These are phyloP conservation scores for Magallana gigas DNA, from an alignment of 1,140 invertebrate species.

Conservation along the genomic window DNA sequence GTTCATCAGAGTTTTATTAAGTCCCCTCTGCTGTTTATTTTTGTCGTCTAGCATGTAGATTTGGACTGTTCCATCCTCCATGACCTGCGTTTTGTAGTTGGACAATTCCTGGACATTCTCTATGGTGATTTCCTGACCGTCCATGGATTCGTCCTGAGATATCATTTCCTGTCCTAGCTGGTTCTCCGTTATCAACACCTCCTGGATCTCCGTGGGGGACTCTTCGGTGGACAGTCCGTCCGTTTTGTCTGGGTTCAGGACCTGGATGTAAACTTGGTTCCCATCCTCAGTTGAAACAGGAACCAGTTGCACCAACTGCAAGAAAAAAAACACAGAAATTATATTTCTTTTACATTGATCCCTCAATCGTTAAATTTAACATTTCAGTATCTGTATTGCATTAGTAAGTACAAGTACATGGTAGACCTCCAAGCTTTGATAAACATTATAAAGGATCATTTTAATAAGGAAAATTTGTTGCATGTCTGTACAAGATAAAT, in stretches of 20 bases:
- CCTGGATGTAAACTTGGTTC: not conserved
- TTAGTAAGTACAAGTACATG: no score
- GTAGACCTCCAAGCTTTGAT: no score
- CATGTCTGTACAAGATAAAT: no score
- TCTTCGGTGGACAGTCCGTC: not conserved
- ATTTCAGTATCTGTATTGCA: no score
- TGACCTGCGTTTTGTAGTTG: conserved; percentile 47
- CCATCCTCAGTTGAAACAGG: conserved; percentile 5
- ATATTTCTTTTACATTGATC: not conserved
- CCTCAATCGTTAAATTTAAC: no score
- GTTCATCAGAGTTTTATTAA: not conserved
- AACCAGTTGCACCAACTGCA: conserved; percentile 23
- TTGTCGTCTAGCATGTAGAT: conserved; percentile 44
- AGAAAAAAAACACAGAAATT: not conserved
- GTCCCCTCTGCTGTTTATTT: not conserved
- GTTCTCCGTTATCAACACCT: not conserved
- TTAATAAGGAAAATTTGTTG: no score
- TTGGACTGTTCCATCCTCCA: conserved; percentile 53
- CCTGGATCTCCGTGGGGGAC: not conserved
- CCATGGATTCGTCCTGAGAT: not conserved
- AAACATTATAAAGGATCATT: no score
- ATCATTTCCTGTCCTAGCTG: not conserved
- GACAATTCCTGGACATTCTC: conserved; percentile 45
- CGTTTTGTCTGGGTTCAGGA: not conserved
- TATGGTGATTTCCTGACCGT: conserved; percentile 51